Conservation (phyloP, 2,888 invertebrate genomes). For the Sisyra nigra region DNA sequence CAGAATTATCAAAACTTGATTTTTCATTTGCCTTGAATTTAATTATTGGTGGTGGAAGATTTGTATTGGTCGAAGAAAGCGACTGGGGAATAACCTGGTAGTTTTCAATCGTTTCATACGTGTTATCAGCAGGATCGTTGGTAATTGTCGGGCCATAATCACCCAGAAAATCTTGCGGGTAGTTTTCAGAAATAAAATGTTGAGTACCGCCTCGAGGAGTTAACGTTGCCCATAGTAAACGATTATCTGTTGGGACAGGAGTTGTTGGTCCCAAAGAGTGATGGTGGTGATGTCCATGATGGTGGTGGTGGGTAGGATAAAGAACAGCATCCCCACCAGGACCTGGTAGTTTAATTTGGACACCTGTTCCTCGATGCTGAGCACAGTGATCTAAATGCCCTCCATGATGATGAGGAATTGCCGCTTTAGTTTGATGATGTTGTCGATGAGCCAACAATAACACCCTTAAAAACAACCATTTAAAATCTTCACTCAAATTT, state of each 20-base stretch:
- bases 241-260: constrained; percentile 35
- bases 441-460: constrained; percentile 16
- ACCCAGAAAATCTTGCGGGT: constrained; percentile 34
- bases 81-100: constrained; percentile 27
- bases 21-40: constrained; percentile 10
- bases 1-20: constrained; percentile 49
- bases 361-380: constrained; percentile 34
- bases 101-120: constrained; percentile 53
- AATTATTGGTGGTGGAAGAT: constrained; percentile 5
- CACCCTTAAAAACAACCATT: constrained; percentile 14
- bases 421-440: constrained; percentile 14
- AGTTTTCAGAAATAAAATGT: constrained; percentile 54
- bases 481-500: not conserved
- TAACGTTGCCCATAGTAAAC: constrained; percentile 68
- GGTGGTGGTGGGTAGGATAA: constrained; percentile 28
- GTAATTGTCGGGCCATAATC: constrained; percentile 21
- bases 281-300: constrained; percentile 16
- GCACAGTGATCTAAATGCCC: constrained; percentile 36
- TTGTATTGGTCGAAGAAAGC: constrained; percentile 9
- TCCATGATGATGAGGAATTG: constrained; percentile 16
- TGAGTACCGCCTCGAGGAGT: constrained; percentile 64
- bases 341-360: constrained; percentile 31
- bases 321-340: constrained; percentile 23
- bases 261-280: constrained; percentile 22
- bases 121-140: constrained; percentile 39